These are phyloP conservation scores for Chaetorhynchus papuensis DNA, from an alignment of 2,113 vertebrate species.

Conservation along the genomic window DNA sequence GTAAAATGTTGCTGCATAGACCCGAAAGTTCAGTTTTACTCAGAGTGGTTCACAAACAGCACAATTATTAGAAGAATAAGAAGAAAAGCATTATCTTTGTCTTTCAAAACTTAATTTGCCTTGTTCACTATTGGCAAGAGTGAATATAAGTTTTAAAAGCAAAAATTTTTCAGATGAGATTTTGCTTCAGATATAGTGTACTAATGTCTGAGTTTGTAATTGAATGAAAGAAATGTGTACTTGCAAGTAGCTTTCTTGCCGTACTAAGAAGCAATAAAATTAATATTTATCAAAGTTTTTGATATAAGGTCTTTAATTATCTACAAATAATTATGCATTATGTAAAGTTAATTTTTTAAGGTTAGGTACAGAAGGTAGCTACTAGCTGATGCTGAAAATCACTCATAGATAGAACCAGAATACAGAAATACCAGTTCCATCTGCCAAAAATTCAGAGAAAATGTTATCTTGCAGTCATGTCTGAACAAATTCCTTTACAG, in stretches of 20 bases:
- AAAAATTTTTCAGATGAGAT: background rate
- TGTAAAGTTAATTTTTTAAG: background rate
- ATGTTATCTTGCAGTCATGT: background rate
- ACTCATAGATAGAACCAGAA: background rate
- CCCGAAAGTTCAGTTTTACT: background rate
- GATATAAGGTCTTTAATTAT: background rate
- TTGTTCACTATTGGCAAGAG: background rate
- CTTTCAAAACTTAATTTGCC: background rate
- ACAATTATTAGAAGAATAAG: background rate
- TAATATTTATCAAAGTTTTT: background rate
- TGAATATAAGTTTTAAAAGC: background rate
- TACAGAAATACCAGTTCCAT: background rate
- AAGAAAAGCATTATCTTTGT: background rate
- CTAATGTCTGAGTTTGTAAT: background rate
- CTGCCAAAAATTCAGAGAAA: background rate
- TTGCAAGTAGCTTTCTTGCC: background rate
- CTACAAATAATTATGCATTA: background rate
- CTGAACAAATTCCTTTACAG: background rate
- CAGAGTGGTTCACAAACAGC: background rate
- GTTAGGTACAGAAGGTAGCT: background rate
- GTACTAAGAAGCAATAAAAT: background rate
- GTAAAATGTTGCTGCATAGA: background rate
- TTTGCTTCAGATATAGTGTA: background rate
- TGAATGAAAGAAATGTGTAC: background rate
- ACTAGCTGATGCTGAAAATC: background rate